Base-by-base conservation (phyloP, 2,113 vertebrate species). In the Chloropsis cyanopogon region DNA sequence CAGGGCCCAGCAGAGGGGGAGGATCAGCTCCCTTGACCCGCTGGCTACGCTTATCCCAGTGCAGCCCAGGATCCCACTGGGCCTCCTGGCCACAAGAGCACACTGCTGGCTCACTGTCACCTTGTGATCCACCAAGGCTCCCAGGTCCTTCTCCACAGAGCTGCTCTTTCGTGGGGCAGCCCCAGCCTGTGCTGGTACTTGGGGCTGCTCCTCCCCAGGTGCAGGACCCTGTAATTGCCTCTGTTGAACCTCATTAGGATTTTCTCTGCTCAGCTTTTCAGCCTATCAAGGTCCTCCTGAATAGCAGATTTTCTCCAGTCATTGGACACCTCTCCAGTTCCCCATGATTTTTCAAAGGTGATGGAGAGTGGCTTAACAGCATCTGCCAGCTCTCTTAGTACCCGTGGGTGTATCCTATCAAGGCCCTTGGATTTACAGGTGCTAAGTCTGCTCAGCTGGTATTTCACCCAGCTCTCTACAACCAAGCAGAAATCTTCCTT, bases 351-450 rank as follows among this genome's bases (percentile, higher is more conserved):
- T 76, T 76, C 44, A 35, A 57, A 65, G 5, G 11, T 35, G 31
- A 35, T 25, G 16, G 25, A 66, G 14, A 35, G 14, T 7, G 6
- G 28, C 57, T 50, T 23, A 53, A 31, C 21, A 66, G 25, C 52
- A 35, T 25, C 31, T 59, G 44, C 35, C 31, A 35, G 3, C 4
- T 59, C 9, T 25, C 21, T 42, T 54, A 70, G 31, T 2, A 28
- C 4, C 5, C 1, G 0, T 56, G 24, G 5, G 42, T 42, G 10
- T 35, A 35, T 50, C 16, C 16, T 9, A 35, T 42, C 31, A 25
- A 5, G 20, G 7, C 3, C 21, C 13, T 14, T 50, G 21, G 21
- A 17, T 68, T 76, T 33, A 52, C 26, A 4, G 11, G 11, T 50
- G 16, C 21, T 50, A 4, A 68, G 11, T 44, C 18, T 42, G 6